Evolutionary conservation across 2,888 invertebrate genomes (phyloP).

Genomic region (Aleiodes alternator): DNA sequence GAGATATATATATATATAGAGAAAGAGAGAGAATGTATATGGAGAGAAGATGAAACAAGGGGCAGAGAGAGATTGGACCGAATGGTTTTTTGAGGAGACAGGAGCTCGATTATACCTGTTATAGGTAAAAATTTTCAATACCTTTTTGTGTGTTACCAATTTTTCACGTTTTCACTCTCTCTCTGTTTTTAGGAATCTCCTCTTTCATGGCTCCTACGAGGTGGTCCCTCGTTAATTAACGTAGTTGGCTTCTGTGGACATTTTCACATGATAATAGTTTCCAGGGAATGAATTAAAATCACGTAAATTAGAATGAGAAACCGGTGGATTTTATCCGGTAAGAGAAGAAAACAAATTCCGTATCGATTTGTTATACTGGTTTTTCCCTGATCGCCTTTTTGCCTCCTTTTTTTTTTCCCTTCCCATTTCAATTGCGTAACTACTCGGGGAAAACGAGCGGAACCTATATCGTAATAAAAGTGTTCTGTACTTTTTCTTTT

Average conservation of each 20-base stretch:
- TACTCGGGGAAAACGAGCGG: constrained; percentile 20
- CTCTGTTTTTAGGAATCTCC: no score
- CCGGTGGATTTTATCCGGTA: constrained; percentile 6
- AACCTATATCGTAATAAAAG: constrained; percentile 9
- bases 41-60: constrained; percentile 39
- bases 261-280: constrained; percentile 20
- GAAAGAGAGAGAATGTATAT: constrained; percentile 46
- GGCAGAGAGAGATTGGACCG: neutral
- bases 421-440: constrained; percentile 13
- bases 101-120: constrained; percentile 26
- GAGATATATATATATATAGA: constrained; percentile 27
- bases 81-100: constrained; percentile 13
- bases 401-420: neutral
- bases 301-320: constrained; percentile 17
- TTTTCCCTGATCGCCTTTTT: constrained; percentile 5
- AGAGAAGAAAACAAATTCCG: constrained; percentile 6
- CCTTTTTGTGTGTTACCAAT: neutral
- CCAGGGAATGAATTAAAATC: neutral
- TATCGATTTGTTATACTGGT: constrained; percentile 14
- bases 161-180: neutral
- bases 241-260: constrained; percentile 33
- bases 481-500: neutral
- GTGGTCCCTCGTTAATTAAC: constrained; percentile 45
- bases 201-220: constrained; percentile 15
- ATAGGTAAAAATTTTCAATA: neutral